A percentile compares a stretch with the other conserved stretches of the same genome.
Conservation (phyloP, 2,113 vertebrate genomes). For the Crotalus helleri region DNA sequence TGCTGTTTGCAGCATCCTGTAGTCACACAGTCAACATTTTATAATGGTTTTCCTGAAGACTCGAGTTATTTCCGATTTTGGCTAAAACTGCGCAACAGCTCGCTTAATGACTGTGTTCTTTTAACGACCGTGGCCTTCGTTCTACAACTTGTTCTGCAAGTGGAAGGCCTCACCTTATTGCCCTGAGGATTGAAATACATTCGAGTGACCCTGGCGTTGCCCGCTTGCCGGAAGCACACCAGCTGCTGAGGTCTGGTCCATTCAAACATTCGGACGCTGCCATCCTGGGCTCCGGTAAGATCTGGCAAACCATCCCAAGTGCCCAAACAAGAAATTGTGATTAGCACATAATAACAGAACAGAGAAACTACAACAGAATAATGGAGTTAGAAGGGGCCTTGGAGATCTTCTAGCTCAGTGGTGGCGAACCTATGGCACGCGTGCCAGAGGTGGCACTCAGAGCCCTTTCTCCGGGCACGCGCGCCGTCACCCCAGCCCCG, state of each 20-base stretch:
- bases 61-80: not conserved
- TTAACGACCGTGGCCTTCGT: not conserved
- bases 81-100: not conserved
- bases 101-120: not conserved
- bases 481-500: no score
- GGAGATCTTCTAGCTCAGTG: not conserved
- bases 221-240: conserved; percentile 93
- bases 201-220: conserved; percentile 92
- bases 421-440: no score
- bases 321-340: not conserved
- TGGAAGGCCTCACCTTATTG: conserved; percentile 79
- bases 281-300: conserved; percentile 96
- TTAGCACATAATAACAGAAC: not conserved
- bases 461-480: no score
- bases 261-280: conserved; percentile 97
- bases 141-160: not conserved
- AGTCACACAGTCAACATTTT: not conserved
- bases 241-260: conserved; percentile 96
- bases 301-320: conserved; percentile 67
- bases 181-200: conserved; percentile 97
- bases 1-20: not conserved
- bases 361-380: not conserved
- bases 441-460: no score
- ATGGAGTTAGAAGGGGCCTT: not conserved
- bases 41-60: not conserved